Base-by-base conservation (phyloP, 2,888 invertebrate genomes). In the Horisme vitalbata region DNA sequence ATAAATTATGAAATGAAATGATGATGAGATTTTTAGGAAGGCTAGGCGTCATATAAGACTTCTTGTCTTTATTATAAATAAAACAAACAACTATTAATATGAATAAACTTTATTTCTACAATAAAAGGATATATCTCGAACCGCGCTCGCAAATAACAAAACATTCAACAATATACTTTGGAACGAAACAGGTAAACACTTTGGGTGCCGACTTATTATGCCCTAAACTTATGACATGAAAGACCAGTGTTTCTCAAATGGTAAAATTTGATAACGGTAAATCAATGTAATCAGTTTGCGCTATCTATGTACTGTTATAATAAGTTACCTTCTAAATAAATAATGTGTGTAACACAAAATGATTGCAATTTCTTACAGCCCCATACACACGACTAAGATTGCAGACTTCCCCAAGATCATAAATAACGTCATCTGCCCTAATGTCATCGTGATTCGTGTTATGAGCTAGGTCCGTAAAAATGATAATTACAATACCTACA, bases 161-260 rank as follows among this genome's bases (percentile, higher is more conserved):
- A 86, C 83, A 83, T 82, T 86, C 78, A 88, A 87, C 86, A 86
- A 86, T 79, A 83, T 79, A 85, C 87, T 87, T 87, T 87, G 87
- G 86, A 83, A 83, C 77, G 80, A 71, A 83, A 80, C 68, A 74
- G 76, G 75, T 78, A 74, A 79, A 84, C 79, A 78, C 84, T 86
- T 87, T 86, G 82, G 86, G 75, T 84, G 78, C 77, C 76, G 79
- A 83, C 83, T 76, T 54, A 82, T 82, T 84, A 83, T 79, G 79
- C 79, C 76, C 76, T 83, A 82, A 73, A 81, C 47, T 44, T 41
- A 11, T 9, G n/a, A 57, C 45, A 43, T 39, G 31, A 52, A 61
- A 82, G 87, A 86, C 78, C 88, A 89, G 87, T 88, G 88, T 87
- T 89, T 87, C 88, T 89, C 88, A 88, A 87, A 87, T 70, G 49